phyloP scores from a whole-genome alignment of 2,113 vertebrate species.

The Todiramphus saurophagus region DNA sequence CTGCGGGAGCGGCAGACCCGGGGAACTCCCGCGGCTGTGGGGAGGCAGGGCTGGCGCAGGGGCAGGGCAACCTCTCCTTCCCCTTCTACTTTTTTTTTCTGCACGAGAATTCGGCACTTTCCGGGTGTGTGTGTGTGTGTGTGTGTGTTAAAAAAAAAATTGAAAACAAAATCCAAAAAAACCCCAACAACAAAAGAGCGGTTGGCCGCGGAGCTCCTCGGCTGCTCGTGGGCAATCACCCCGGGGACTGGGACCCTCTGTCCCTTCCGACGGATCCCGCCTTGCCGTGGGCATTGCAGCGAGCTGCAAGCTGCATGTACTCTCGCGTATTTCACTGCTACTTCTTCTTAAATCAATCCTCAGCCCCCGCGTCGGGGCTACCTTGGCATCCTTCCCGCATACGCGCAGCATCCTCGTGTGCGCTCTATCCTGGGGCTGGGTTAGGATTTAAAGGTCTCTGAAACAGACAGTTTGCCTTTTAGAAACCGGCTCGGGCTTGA shows the following conservation, averaged over 20 bases:
- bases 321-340: not conserved
- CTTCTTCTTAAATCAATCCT: not conserved
- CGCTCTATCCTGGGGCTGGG: not conserved
- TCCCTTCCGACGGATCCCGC: not conserved
- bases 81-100: not conserved
- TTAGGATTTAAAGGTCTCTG: not conserved
- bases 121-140: too few relatives aligned
- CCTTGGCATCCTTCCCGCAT: not conserved
- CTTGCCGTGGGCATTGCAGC: not conserved
- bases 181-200: not conserved
- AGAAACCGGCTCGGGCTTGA: not conserved
- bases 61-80: not conserved
- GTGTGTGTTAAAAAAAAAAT: not conserved
- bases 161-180: too few relatives aligned
- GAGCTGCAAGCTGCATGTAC: not conserved
- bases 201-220: not conserved
- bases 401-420: not conserved
- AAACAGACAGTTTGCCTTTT: not conserved
- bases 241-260: not conserved
- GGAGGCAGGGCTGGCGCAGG: not conserved
- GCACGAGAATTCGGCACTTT: not conserved
- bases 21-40: not conserved
- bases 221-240: not conserved
- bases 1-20: not conserved
- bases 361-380: not conserved